Base-by-base conservation (phyloP, 2,113 vertebrate species). In the Dicaeum eximium region DNA sequence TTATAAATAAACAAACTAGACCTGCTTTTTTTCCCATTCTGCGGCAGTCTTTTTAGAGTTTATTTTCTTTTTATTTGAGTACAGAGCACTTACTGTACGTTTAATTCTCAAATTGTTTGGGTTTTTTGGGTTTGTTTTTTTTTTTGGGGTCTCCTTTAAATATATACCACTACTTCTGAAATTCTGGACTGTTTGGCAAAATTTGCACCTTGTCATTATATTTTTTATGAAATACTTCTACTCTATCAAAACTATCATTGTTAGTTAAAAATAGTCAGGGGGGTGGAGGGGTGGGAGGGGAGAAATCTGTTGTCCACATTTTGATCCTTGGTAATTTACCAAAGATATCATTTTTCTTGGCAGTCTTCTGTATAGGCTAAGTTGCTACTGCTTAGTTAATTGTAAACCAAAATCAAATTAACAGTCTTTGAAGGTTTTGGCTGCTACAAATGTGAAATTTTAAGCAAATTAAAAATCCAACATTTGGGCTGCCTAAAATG, bases 321-420 rank as follows among this genome's bases (percentile, higher is more conserved):
- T 96, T 94, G 94, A 95, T 96, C 95, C 93, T 98, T 98, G 97
- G 97, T 97, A 92, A 62, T 92, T 96, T 95, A 98, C 96, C 98
- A 98, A 98, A 97, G 97, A 97, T 96, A 97, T 95, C 96, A 86
- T 98, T 98, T 98, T 97, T 96, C 97, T 98, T 98, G 97, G 98
- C 98, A 97, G 96, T 89, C 94, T 94, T 92, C 89, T 93, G 58
- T 60, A 86, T 64, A 71, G 94, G 89, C 95, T 91, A 96, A 97
- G 97, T 98, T 97, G 98, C 98, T 98, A 98, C 98, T 97, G 97
- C 96, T 87, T 97, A 97, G 97, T 95, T 98, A 97, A 98, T 97
- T 98, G 96, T 98, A 98, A 98, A 98, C 97, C 97, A 96, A 97
- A 98, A 97, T 98, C 97, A 98, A 98, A 98, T 98, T 98, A 98